Evolutionary conservation across 1,140 invertebrate species (phyloP), one percentile per base, ranked within the genome.

Genomic region (Rhizoglyphus robini): DNA sequence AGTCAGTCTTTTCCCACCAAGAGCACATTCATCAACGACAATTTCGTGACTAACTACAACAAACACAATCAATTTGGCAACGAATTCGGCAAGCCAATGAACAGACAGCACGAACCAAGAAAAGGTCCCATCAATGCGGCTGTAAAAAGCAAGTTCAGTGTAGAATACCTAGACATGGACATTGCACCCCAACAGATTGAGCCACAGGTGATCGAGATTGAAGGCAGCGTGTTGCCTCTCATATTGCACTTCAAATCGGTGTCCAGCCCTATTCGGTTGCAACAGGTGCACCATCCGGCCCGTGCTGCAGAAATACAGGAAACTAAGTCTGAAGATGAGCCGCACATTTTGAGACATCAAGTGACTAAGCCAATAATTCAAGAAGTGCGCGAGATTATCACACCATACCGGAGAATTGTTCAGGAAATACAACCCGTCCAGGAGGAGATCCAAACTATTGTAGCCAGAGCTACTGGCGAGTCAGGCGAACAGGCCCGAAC

Each of bases 131-230:
- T 63, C 18, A 63, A 63, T n/a, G 62, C 62, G 2, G 62, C 62
- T 13, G 61, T 63, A n/a, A 1, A 63, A 8, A 27, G 51, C 4
- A 23, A 27, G 3, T 49, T 25, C 4, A 63, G 18, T 13, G 4
- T 63, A 1, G 62, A 63, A 59, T 20, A 62, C 23, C 61, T 62
- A 2, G 49, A 63, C 18, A 49, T 63, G 2, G 51, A 48, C 25
- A 27, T 34, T 27, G 23, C 51, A 27, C 29, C 29, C 32, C 51
- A 63, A 18, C 13, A 48, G 25, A 20, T 8, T 3, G 46, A 63
- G 27, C 62, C 62, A 38, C 46, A 48, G 31, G 59, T 63, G 62
- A 63, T 63, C 32, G 62, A 63, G 20, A 63, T 63, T 30, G 13
- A 20, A 18, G 23, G 51, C 8, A 63, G 62, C 61, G 46, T 25